Evolutionary conservation across 2,888 invertebrate genomes (phyloP).

Genomic region (Kryphioiulus occultus): DNA sequence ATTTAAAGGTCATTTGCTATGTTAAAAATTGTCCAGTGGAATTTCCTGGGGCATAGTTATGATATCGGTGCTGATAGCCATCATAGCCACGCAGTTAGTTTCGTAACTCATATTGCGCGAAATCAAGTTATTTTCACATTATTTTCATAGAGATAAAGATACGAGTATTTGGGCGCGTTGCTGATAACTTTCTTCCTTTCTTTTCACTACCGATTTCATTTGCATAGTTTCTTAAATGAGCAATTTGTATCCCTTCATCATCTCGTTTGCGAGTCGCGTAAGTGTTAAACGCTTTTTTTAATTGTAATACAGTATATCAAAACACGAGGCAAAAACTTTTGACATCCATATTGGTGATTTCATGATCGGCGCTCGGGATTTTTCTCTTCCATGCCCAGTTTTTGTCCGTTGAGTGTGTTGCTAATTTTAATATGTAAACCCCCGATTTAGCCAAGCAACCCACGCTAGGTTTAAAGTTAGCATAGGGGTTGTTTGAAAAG

Average conservation of each 20-base stretch:
- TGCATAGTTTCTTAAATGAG: not conserved
- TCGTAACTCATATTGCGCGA: too few relatives aligned
- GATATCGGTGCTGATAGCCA: too few relatives aligned
- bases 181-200: not conserved
- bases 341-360: not conserved
- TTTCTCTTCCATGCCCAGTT: not conserved
- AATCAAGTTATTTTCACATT: too few relatives aligned
- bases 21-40: too few relatives aligned
- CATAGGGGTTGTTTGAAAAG: not conserved
- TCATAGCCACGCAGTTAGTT: too few relatives aligned
- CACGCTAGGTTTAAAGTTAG: not conserved
- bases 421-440: slow-evolving; percentile 11
- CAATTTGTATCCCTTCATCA: not conserved
- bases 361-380: not conserved
- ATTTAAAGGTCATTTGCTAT: too few relatives aligned
- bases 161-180: too few relatives aligned
- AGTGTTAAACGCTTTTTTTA: not conserved
- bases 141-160: too few relatives aligned
- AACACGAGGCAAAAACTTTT: not conserved
- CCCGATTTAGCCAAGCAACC: not conserved
- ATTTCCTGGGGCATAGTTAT: too few relatives aligned
- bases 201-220: not conserved
- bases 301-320: slow-evolving; percentile 11
- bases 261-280: not conserved
- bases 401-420: slow-evolving; percentile 23